These are phyloP conservation scores for Halichoeres trimaculatus DNA, from an alignment of 2,113 vertebrate genomes.

Conservation along the genomic window DNA sequence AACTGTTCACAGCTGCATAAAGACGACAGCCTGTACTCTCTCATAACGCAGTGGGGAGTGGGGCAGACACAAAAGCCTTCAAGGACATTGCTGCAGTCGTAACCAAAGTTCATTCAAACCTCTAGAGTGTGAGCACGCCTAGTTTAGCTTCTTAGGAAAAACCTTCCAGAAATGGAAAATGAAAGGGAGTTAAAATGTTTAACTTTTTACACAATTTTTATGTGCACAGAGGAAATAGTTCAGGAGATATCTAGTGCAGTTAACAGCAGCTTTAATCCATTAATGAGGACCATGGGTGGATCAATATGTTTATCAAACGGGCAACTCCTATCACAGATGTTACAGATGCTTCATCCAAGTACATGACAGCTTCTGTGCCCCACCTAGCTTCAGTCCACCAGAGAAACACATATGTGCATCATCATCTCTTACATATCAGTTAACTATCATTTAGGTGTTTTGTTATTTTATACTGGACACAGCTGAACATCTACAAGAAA, in stretches of 20 bases:
- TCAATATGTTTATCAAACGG: conserved; percentile 51
- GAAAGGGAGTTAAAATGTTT: not conserved
- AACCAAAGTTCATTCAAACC: conserved; percentile 28
- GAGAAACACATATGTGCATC: no score
- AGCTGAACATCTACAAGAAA: no score
- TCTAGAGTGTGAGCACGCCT: conserved; percentile 4
- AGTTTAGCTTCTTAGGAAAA: conserved; percentile 7
- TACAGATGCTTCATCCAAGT: conserved; percentile 66
- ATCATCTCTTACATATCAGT: no score
- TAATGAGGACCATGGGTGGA: conserved; percentile 6
- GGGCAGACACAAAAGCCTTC: conserved; percentile 42
- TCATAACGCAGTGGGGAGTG: conserved; percentile 65
- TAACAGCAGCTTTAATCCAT: not conserved
- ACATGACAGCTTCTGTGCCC: conserved; percentile 21
- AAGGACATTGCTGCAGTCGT: conserved; percentile 31
- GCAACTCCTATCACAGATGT: conserved; percentile 59
- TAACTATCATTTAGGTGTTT: no score
- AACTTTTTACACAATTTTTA: not conserved
- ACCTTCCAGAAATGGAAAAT: conserved; percentile 3
- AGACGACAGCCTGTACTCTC: conserved; percentile 49
- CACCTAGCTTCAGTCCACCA: no score
- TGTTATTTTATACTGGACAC: no score
- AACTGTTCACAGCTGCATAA: conserved; percentile 50
- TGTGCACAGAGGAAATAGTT: not conserved
- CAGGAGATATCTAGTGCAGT: not conserved